phyloP scores from a whole-genome alignment of 2,888 invertebrate genomes.

The Mellilla xanthometata region DNA sequence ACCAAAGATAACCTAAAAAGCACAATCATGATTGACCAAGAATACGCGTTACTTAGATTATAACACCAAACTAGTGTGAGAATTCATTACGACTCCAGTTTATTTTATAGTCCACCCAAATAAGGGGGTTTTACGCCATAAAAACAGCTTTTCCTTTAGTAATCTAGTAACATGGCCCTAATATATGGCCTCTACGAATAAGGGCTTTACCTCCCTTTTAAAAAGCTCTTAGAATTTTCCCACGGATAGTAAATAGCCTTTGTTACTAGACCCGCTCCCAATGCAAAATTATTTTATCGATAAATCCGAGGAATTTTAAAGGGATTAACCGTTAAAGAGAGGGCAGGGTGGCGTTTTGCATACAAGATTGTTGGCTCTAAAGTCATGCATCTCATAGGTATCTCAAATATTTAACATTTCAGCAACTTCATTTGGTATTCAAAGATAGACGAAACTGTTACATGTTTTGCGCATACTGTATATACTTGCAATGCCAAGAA shows the following conservation, averaged over 20 bases:
- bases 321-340: slow-evolving; percentile 8
- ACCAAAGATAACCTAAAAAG: no score
- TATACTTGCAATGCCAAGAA: no score
- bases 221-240: slow-evolving; percentile 68
- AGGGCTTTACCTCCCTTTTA: slow-evolving; percentile 59
- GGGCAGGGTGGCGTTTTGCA: slow-evolving; percentile 9
- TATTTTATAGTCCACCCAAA: slow-evolving; percentile 14
- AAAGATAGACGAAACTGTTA: background rate
- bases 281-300: slow-evolving; percentile 49
- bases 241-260: slow-evolving; percentile 59
- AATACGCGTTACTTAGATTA: background rate
- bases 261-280: slow-evolving; percentile 54
- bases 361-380: slow-evolving; percentile 14
- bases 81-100: slow-evolving; percentile 5
- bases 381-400: background rate
- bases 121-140: slow-evolving; percentile 11
- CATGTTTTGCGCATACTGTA: no score
- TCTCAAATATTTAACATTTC: background rate
- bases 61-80: background rate
- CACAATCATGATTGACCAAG: no score
- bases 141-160: slow-evolving; percentile 25
- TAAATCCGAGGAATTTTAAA: slow-evolving; percentile 30
- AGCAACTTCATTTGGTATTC: background rate
- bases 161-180: slow-evolving; percentile 57
- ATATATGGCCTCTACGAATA: slow-evolving; percentile 52